Conservation (phyloP, 2,888 invertebrate species). For the Napeogenes inachia region DNA sequence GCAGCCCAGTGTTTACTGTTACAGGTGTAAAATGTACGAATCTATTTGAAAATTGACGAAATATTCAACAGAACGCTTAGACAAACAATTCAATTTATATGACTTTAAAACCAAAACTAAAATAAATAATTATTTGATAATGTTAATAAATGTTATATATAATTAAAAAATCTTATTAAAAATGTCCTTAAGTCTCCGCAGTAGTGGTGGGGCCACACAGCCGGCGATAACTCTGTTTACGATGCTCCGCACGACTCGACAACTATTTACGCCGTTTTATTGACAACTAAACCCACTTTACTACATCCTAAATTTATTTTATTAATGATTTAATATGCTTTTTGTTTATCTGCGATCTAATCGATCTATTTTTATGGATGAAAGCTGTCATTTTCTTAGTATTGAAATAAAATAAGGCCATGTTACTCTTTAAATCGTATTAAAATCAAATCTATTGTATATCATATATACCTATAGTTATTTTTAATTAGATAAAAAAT, state of each 20-base stretch:
- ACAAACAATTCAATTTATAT: too few species aligned
- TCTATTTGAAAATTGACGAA: background rate
- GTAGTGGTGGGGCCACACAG: conserved; percentile 43
- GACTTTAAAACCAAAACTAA: too few species aligned
- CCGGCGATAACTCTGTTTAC: conserved; percentile 44
- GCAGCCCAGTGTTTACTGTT: conserved; percentile 22
- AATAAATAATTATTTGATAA: too few species aligned
- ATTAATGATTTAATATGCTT: conserved; percentile 53
- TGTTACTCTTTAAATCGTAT: background rate
- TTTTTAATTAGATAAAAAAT: too few species aligned
- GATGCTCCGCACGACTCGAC: conserved; percentile 41
- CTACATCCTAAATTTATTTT: conserved; percentile 55
- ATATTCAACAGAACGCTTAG: background rate
- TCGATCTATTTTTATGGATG: conserved; percentile 42
- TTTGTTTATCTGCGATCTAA: conserved; percentile 33
- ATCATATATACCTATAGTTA: too few species aligned
- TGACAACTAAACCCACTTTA: conserved; percentile 57
- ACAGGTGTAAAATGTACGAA: conserved; percentile 14
- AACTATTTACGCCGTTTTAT: conserved; percentile 58
- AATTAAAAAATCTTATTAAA: too few species aligned
- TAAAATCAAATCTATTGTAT: too few species aligned
- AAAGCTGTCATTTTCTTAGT: conserved; percentile 27
- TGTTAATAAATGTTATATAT: too few species aligned
- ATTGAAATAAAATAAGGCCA: background rate
- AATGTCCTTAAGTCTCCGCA: too few species aligned